These are phyloP conservation scores for Tachysurus vachellii DNA, from an alignment of 2,113 vertebrate species.

Conservation along the genomic window DNA sequence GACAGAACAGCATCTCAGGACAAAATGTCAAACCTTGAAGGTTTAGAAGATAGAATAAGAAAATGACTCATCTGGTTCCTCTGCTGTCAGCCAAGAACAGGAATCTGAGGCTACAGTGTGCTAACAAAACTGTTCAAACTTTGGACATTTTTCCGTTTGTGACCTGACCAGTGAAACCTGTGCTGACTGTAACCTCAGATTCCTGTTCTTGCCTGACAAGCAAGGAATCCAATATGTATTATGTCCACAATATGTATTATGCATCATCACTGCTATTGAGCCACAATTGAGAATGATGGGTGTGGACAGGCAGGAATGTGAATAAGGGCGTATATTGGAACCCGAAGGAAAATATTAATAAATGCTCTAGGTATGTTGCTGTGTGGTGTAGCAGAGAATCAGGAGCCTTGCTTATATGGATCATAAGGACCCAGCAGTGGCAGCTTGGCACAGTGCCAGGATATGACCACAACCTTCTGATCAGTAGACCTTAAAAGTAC, in stretches of 20 bases:
- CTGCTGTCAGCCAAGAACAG: background rate
- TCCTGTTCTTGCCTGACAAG: background rate
- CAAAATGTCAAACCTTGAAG: background rate
- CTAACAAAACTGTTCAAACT: background rate
- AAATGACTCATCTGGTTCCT: background rate
- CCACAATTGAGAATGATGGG: background rate
- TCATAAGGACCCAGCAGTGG: background rate
- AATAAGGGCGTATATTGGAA: background rate
- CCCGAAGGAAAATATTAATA: background rate
- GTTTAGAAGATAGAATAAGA: background rate
- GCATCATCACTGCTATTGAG: background rate
- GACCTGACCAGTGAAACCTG: background rate
- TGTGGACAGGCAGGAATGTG: background rate
- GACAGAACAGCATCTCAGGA: background rate
- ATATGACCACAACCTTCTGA: background rate
- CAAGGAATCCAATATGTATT: background rate
- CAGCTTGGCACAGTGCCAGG: background rate
- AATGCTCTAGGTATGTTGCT: background rate
- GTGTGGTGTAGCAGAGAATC: background rate
- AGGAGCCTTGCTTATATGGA: background rate
- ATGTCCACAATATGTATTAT: background rate
- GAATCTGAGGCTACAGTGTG: background rate
- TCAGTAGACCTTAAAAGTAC: background rate
- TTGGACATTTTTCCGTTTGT: background rate
- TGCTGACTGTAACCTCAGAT: background rate